Conservation (phyloP, 2,113 vertebrate species). For the Apodemus speciosus region DNA sequence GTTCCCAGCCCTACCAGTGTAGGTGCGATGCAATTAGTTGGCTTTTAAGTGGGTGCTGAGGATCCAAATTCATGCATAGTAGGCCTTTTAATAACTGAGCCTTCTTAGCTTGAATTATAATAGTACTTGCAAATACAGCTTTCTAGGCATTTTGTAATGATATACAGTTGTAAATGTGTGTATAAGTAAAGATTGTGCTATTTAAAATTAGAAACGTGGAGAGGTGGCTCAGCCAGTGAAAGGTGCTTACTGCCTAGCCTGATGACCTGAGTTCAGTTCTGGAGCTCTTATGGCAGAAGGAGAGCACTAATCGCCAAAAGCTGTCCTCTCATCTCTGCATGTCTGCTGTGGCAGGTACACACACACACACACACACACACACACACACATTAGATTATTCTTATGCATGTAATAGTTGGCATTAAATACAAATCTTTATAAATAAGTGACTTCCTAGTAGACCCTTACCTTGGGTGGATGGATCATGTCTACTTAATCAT, state of each 20-base stretch:
- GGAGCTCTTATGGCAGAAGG: not conserved
- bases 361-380: not conserved
- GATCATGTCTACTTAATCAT: not conserved
- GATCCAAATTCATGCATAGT: not conserved
- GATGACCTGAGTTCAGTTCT: not conserved
- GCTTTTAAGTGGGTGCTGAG: not conserved
- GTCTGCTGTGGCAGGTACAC: not conserved
- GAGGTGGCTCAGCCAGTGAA: not conserved
- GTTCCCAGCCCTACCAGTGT: not conserved
- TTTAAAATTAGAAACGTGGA: not conserved
- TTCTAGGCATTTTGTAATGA: constrained; percentile 32
- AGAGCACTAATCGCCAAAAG: not conserved
- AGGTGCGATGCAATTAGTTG: not conserved
- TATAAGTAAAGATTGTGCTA: not conserved
- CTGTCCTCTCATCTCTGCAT: not conserved
- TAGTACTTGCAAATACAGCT: not conserved
- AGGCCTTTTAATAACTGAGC: not conserved
- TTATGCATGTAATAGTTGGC: not conserved
- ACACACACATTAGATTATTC: not conserved
- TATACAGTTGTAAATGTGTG: not conserved
- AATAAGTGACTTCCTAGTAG: constrained; percentile 6
- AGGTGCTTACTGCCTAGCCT: not conserved
- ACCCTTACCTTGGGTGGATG: not conserved
- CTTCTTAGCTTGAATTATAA: not conserved
- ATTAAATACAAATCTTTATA: not conserved